Conservation (phyloP, 2,888 invertebrate species). For the Erynnis tages region DNA sequence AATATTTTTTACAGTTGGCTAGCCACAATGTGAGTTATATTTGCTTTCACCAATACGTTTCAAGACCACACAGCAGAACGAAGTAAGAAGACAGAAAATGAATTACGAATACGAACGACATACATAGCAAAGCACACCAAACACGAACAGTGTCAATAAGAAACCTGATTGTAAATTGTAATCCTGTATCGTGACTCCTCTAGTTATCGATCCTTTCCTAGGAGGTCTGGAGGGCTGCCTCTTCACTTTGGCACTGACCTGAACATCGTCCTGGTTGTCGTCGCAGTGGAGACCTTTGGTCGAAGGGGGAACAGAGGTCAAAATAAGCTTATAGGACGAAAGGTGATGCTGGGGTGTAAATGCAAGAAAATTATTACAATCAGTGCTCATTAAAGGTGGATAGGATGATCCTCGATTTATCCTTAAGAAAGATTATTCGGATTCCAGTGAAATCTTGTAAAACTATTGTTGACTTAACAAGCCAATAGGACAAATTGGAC, state of each 20-base stretch:
- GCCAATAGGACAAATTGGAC: no score
- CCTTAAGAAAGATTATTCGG: no score
- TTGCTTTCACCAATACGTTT: no score
- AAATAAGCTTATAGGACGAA: conserved; percentile 25
- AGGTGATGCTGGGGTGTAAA: conserved; percentile 5
- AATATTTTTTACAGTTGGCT: no score
- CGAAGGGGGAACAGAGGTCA: conserved; percentile 34
- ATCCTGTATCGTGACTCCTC: conserved; percentile 71
- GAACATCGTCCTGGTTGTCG: conserved; percentile 82
- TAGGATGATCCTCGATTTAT: not conserved
- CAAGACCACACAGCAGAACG: no score
- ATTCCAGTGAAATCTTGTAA: no score
- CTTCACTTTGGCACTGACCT: conserved; percentile 59
- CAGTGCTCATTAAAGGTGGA: not conserved
- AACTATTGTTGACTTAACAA: no score
- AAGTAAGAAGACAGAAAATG: no score
- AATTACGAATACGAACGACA: no score
- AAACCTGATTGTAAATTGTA: conserved; percentile 69
- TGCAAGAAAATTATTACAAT: conserved; percentile 10
- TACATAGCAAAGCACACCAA: not conserved
- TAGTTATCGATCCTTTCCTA: conserved; percentile 87
- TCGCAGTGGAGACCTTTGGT: conserved; percentile 91
- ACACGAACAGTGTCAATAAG: conserved; percentile 28
- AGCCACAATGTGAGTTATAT: no score
- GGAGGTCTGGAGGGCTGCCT: conserved; percentile 86